phyloP scores from a whole-genome alignment of 2,113 vertebrate genomes.

The Chaetura pelagica region DNA sequence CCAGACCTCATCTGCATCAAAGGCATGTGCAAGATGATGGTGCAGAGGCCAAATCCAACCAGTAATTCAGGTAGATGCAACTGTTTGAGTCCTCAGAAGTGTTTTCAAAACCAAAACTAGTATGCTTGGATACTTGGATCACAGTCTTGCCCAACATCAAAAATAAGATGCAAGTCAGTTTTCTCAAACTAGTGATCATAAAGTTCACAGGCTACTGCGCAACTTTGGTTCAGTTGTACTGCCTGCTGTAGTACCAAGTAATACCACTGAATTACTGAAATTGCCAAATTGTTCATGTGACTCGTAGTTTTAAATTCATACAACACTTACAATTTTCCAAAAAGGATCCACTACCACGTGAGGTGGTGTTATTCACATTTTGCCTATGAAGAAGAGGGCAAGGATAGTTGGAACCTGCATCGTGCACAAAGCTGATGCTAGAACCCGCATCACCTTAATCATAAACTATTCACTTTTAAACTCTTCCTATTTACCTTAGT shows the following conservation, averaged over 20 bases:
- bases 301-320: background rate
- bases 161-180: rapidly evolving
- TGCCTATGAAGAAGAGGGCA: background rate
- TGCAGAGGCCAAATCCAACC: background rate
- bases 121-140: background rate
- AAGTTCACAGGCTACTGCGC: background rate
- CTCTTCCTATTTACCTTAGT: conserved; percentile 16
- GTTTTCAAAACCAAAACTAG: background rate
- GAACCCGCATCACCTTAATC: background rate
- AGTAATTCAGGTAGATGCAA: background rate
- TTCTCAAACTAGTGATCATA: background rate
- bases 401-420: background rate
- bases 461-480: conserved; percentile 3
- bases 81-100: background rate
- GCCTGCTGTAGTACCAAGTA: background rate
- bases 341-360: rapidly evolving
- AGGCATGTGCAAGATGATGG: background rate
- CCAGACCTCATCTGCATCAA: background rate
- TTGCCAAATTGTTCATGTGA: background rate
- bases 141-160: background rate
- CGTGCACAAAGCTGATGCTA: background rate
- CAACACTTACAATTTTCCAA: background rate
- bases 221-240: background rate
- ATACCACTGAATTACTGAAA: background rate
- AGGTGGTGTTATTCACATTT: background rate